Conservation (phyloP, 92 coral and sea anemone genomes). For the Epizoanthus scotinus region DNA sequence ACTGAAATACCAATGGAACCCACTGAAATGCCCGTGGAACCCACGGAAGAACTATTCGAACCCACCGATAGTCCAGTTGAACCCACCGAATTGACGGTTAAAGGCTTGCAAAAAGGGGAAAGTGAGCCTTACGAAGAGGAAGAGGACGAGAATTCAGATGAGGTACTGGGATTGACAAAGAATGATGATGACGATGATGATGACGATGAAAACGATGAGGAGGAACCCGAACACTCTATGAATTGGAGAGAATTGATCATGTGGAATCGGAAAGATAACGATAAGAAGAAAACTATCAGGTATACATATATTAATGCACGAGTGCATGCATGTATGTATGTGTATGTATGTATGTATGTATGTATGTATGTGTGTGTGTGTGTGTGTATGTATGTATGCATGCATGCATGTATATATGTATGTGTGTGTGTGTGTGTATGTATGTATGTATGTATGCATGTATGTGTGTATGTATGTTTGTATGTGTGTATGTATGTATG, state of each 20-base stretch:
- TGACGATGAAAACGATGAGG: conserved; percentile 1
- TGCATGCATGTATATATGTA: too few relatives aligned
- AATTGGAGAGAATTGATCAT: neutral
- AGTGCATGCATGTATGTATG: too few relatives aligned
- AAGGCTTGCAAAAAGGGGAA: neutral
- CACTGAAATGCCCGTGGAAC: neutral
- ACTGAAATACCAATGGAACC: neutral
- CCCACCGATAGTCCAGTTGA: conserved; percentile 1
- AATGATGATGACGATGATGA: neutral
- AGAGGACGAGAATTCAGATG: conserved; percentile 2
- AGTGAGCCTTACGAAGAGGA: neutral
- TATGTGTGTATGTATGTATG: too few relatives aligned
- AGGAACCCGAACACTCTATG: conserved; percentile 5
- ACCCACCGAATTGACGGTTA: neutral
- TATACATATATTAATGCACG: neutral
- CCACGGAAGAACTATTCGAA: neutral
- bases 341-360: too few relatives aligned
- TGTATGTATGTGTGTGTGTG: too few relatives aligned
- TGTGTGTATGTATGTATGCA: too few relatives aligned
- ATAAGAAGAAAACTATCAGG: conserved; percentile 23
- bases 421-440: too few relatives aligned
- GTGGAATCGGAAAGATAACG: conserved; percentile 25
- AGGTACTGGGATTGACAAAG: neutral
- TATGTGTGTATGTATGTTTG: too few relatives aligned
- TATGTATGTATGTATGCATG: too few relatives aligned